Conservation (phyloP, 35 echinoderm and acorn worm species). For the Apostichopus parvimensis region DNA sequence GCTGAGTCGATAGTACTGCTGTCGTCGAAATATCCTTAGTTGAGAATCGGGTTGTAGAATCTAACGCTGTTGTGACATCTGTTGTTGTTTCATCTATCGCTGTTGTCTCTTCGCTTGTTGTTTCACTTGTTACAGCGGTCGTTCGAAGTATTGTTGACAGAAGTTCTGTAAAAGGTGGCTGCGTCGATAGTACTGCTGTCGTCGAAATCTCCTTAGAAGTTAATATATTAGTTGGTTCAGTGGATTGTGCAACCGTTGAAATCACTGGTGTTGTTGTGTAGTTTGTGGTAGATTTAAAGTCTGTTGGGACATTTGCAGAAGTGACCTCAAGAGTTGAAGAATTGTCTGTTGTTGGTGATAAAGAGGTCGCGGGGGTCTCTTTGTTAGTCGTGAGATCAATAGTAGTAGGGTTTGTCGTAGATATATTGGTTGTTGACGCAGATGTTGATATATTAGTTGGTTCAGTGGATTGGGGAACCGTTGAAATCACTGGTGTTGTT, state of each 20-base stretch:
- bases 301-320: neutral
- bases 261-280: neutral
- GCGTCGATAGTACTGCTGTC: neutral
- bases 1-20: neutral
- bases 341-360: neutral
- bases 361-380: too few species aligned
- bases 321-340: too few species aligned
- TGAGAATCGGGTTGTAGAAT: neutral
- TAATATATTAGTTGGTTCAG: neutral
- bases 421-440: neutral
- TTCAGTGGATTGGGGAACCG: neutral
- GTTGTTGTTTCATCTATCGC: neutral
- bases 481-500: neutral
- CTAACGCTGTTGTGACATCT: neutral
- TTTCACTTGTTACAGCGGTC: neutral
- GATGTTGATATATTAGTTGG: neutral
- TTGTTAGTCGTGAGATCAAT: too few species aligned
- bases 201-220: neutral
- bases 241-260: neutral
- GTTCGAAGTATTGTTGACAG: neutral
- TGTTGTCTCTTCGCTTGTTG: neutral
- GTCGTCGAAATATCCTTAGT: neutral
- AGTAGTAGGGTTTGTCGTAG: neutral
- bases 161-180: neutral
- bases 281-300: neutral